Percentiles rank a stretch among this genome's conserved stretches.
Conservation (phyloP, 2,888 invertebrate genomes). For the Tinea semifulvella region DNA sequence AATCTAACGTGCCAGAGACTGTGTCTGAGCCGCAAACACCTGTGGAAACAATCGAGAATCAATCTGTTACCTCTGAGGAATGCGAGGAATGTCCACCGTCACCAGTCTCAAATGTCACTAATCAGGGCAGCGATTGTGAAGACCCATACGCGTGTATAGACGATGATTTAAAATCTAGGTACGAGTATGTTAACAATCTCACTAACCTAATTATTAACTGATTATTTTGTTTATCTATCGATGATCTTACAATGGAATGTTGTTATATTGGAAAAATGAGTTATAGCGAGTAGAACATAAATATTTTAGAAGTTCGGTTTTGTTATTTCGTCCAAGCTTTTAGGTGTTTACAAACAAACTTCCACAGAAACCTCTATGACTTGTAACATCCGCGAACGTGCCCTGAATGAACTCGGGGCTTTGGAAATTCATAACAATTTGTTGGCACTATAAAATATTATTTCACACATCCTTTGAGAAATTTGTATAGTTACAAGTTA, state of each 20-base stretch:
- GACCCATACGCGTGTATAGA: constrained; percentile 46
- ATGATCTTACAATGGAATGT: background rate
- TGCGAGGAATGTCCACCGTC: constrained; percentile 49
- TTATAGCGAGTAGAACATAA: no score
- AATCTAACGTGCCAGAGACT: constrained; percentile 42
- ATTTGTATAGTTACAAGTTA: no score
- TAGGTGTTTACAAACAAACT: constrained; percentile 5
- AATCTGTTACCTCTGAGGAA: constrained; percentile 42
- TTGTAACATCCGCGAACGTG: constrained; percentile 5
- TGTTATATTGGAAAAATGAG: no score
- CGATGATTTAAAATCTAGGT: constrained; percentile 61
- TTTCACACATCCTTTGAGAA: no score
- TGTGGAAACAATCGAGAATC: constrained; percentile 25
- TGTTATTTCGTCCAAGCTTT: background rate
- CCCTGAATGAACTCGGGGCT: background rate
- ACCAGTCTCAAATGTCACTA: constrained; percentile 45
- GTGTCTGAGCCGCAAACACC: background rate
- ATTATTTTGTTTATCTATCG: background rate
- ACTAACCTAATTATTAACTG: background rate
- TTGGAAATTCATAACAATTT: background rate
- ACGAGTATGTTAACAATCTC: constrained; percentile 22
- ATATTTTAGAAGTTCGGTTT: background rate
- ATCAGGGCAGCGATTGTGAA: constrained; percentile 47
- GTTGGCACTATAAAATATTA: no score
- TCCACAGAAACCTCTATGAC: background rate